These are phyloP conservation scores for Myodes glareolus DNA, from an alignment of 2,113 vertebrate species.

Conservation along the genomic window DNA sequence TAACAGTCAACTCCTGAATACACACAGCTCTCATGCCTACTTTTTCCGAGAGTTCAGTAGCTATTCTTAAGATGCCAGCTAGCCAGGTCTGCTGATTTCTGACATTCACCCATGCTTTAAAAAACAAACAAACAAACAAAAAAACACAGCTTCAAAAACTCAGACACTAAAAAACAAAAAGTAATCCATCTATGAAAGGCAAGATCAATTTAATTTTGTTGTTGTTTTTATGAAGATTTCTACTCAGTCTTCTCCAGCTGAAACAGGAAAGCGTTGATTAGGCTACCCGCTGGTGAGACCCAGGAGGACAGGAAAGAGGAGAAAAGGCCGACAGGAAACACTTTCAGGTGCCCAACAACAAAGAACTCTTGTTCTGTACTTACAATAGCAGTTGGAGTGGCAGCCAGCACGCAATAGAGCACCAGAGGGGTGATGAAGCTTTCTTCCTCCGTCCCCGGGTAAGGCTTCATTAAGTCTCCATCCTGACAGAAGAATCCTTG, in stretches of 20 bases:
- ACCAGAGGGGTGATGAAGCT: conserved; percentile 97
- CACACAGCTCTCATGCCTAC: neutral
- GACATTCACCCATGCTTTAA: neutral
- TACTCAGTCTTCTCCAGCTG: neutral
- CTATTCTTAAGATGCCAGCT: conserved; percentile 24
- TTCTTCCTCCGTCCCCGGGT: conserved; percentile 95
- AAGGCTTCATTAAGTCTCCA: conserved; percentile 97
- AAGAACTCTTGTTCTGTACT: conserved; percentile 86
- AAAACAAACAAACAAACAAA: no score
- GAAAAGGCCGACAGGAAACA: conserved; percentile 22
- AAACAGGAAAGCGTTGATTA: conserved; percentile 66
- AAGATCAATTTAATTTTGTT: conserved; percentile 56
- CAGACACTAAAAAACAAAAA: conserved; percentile 48
- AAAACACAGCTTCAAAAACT: neutral
- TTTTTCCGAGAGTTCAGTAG: conserved; percentile 38
- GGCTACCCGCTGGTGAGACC: neutral
- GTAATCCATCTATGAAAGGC: neutral
- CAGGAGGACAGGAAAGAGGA: conserved; percentile 52
- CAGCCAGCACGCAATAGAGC: conserved; percentile 96
- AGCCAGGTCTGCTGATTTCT: conserved; percentile 54
- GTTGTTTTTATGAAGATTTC: neutral
- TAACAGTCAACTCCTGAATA: conserved; percentile 47
- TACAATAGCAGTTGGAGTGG: conserved; percentile 94
- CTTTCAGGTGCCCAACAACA: neutral
- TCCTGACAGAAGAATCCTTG: conserved; percentile 99